Conservation (phyloP, 2,888 invertebrate species). For the Heliconius ethilla region DNA sequence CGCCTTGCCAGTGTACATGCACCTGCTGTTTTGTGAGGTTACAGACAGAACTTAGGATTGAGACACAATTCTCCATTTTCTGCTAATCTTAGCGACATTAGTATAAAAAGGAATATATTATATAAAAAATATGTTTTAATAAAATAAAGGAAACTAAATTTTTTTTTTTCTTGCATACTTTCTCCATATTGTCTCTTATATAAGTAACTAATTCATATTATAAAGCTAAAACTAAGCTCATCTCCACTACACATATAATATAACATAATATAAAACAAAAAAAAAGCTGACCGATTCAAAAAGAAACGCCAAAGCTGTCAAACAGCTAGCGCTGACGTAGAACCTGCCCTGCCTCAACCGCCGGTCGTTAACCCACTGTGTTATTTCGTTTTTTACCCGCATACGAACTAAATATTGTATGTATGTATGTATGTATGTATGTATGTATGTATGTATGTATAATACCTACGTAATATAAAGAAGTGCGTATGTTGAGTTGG, state of each 20-base stretch:
- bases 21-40: background rate
- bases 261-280: slow-evolving; percentile 40
- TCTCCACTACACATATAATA: background rate
- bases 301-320: slow-evolving; percentile 79
- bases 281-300: slow-evolving; percentile 68
- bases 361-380: slow-evolving; percentile 72
- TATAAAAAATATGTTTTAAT: background rate
- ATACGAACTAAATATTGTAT: slow-evolving; percentile 70
- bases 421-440: slow-evolving; percentile 49
- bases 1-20: background rate
- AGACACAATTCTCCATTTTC: background rate
- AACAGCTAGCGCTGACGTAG: slow-evolving; percentile 66
- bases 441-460: slow-evolving; percentile 52
- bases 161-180: background rate
- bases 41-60: background rate
- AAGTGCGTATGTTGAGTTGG: slow-evolving; percentile 10
- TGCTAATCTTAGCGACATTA: background rate
- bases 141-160: background rate
- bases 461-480: slow-evolving; percentile 36
- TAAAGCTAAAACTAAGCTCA: background rate
- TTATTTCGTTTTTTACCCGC: slow-evolving; percentile 79
- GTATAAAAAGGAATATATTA: background rate
- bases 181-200: background rate
- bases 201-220: background rate
- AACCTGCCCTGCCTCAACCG: slow-evolving; percentile 75